Evolutionary conservation across 2,797 vertebrate genomes (phyloP), one percentile per base, ranked within the genome.

Genomic region (Tauraco hartlaubi): DNA sequence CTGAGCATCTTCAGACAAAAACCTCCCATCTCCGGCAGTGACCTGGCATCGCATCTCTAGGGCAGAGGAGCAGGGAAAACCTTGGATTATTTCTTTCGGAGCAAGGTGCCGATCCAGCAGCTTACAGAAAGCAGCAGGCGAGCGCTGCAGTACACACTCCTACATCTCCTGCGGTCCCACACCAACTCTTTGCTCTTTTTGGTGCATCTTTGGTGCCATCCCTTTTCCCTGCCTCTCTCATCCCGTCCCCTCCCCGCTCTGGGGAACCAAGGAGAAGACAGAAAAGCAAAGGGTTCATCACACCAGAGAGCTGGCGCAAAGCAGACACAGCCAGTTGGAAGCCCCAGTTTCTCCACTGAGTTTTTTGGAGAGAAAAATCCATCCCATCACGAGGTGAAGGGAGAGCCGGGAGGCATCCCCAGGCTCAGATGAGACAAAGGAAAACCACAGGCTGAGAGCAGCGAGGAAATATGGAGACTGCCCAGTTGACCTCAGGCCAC

Each of bases 351-450:
- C 73, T 73, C 59, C 59, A 26, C 35, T 13, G 29, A 31, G 14
- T 41, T 75, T 12, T 75, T 46, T 33, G 5, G 3, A 55, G 9
- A 55, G 33, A 37, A 64, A 62, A 62, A 58, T 11, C 37, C 54
- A 46, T 13, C n/a, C 26, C 19, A 28, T 39, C 41, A 23, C 1
- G 0, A 66, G 31, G 26, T 12, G 61, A 51, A 21, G 25, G 37
- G 28, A 59, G 22, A 62, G 22, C 29, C 10, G 5, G 21, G 67
- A 69, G 35, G 12, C 26, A 13, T 46, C 35, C 25, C 29, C 0
- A 0, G 14, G 5, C 51, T 74, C 5, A 0, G 63, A 33, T 10
- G 48, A 63, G 31, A 31, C n/a, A 61, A 29, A 83, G 52, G 37
- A 46, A 84, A 80, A 88, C 59, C 2, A 0, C 23, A 35, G 61